A percentile compares a stretch with the other conserved stretches of the same genome.
phyloP scores from a whole-genome alignment of 2,888 invertebrate species.

The Mantis religiosa region DNA sequence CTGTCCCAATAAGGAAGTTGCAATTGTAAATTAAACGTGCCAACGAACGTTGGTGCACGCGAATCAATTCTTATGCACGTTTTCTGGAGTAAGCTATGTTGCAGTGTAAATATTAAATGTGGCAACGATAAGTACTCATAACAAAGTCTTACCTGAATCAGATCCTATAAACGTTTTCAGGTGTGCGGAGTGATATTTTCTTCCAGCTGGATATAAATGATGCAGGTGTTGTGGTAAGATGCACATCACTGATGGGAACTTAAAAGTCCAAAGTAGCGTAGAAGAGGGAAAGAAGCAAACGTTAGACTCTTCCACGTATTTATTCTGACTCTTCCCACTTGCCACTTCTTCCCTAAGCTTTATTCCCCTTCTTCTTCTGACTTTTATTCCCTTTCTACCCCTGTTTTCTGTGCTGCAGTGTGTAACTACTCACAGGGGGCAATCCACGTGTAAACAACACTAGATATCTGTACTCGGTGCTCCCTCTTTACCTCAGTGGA shows the following conservation, averaged over 20 bases:
- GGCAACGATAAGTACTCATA: no score
- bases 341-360: background rate
- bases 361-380: background rate
- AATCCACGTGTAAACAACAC: constrained; percentile 2
- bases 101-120: no score
- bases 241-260: background rate
- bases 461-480: background rate
- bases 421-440: background rate
- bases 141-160: no score
- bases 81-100: no score
- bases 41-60: no score
- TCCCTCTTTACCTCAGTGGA: background rate
- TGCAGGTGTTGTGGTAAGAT: background rate
- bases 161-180: no score
- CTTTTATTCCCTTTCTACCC: background rate
- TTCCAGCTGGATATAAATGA: background rate
- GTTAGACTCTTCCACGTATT: background rate
- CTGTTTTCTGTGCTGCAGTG: background rate
- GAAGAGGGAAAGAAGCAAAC: background rate
- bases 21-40: no score
- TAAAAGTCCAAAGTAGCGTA: background rate
- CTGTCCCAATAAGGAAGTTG: no score
- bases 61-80: no score
- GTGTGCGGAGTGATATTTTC: no score
- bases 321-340: background rate